Percentiles rank a stretch among this genome's conserved stretches.
Evolutionary conservation across 2,113 vertebrate species (phyloP).

Genomic region (Dermatemys mawii): DNA sequence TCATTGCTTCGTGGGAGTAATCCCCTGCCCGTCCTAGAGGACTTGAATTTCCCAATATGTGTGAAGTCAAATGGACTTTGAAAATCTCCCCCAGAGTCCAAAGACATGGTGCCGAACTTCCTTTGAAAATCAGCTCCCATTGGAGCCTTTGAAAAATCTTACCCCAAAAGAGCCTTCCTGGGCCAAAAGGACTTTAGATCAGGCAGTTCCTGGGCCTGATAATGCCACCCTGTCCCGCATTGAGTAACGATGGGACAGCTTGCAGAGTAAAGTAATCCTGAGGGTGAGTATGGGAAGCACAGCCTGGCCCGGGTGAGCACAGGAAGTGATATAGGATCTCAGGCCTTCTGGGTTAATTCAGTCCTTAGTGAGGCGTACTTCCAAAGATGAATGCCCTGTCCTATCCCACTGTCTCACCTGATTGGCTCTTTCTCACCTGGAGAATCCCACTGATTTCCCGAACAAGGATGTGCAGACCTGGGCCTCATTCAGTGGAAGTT

Average conservation of each 20-base stretch:
- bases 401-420: too few species aligned
- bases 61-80: neutral
- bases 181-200: neutral
- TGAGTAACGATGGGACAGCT: neutral
- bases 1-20: neutral
- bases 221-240: neutral
- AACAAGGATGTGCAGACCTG: neutral
- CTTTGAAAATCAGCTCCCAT: neutral
- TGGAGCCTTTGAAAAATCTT: fast-evolving
- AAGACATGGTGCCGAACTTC: fast-evolving
- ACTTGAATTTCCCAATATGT: neutral
- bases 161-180: fast-evolving
- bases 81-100: neutral
- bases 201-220: neutral
- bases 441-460: neutral
- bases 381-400: neutral
- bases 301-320: neutral
- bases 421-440: neutral
- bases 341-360: neutral
- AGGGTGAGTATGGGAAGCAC: neutral
- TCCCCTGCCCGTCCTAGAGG: neutral
- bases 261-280: neutral
- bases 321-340: neutral
- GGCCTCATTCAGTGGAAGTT: neutral
- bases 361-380: neutral